Evolutionary conservation across 2,797 vertebrate species (phyloP).

Genomic region (Falco rusticolus): DNA sequence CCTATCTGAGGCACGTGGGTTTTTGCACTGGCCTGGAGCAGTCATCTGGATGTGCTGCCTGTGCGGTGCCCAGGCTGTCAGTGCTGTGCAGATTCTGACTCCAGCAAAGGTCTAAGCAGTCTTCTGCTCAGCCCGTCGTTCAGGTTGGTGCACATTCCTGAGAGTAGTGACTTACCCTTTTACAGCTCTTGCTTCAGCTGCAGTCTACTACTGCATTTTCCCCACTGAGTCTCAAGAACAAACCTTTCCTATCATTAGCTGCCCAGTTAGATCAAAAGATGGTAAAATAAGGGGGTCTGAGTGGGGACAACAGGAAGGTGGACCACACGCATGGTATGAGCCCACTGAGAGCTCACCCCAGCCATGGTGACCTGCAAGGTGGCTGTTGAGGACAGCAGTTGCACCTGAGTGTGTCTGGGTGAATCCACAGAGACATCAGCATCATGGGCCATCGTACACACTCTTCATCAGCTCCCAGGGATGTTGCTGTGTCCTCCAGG

Average conservation of each 20-base stretch:
- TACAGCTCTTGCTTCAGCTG: not conserved
- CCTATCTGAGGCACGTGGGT: not conserved
- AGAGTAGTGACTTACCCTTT: not conserved
- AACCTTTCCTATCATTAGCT: not conserved
- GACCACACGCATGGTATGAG: fast-evolving
- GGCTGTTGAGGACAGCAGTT: not conserved
- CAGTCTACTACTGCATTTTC: not conserved
- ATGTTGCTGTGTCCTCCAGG: not conserved
- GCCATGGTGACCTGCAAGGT: not conserved
- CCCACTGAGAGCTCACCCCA: not conserved
- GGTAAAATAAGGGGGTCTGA: not conserved
- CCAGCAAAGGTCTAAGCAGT: not conserved
- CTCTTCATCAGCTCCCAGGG: fast-evolving
- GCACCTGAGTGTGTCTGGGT: not conserved
- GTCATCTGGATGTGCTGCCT: fast-evolving
- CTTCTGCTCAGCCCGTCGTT: not conserved
- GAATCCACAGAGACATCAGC: not conserved
- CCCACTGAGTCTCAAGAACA: not conserved
- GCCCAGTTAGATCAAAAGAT: not conserved
- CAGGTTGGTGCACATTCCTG: constrained; percentile 63
- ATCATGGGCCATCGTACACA: fast-evolving
- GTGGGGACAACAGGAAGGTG: not conserved
- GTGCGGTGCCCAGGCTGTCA: not conserved
- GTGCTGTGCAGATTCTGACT: not conserved
- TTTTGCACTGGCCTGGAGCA: not conserved